Evolutionary conservation across 2,797 vertebrate species (phyloP).

Genomic region (Podarcis siculus): DNA sequence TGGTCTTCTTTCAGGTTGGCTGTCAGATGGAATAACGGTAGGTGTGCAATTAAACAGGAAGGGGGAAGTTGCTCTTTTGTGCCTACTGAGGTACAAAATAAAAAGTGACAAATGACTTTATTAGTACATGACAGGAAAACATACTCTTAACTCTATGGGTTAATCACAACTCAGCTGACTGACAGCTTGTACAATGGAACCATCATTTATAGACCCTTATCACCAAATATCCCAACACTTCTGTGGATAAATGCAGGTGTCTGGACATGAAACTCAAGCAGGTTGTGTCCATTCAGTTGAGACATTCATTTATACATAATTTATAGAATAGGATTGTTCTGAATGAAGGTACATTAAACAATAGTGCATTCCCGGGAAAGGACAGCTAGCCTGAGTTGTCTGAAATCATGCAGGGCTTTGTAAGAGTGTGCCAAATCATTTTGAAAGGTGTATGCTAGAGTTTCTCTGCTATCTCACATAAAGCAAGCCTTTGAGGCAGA

Average conservation of each 20-base stretch:
- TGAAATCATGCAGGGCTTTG: neutral
- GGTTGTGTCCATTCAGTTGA: neutral
- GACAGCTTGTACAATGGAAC: neutral
- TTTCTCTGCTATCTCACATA: neutral
- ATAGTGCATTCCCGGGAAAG: neutral
- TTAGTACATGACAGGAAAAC: constrained; percentile 4
- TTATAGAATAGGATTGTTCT: neutral
- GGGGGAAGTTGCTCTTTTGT: neutral
- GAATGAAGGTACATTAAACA: constrained; percentile 18
- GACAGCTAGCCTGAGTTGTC: neutral
- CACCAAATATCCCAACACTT: neutral
- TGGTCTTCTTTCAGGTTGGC: neutral
- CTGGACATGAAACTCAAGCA: neutral
- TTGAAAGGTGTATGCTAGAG: neutral
- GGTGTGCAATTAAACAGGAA: neutral
- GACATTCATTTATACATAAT: neutral
- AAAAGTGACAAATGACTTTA: constrained; percentile 1
- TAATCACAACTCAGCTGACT: neutral
- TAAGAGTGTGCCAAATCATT: neutral
- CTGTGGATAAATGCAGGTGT: neutral
- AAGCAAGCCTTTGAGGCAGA: neutral
- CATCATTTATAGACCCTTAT: neutral
- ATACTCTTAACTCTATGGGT: constrained; percentile 6
- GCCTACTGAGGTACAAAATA: neutral
- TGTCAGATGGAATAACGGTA: neutral